Evolutionary conservation across 2,797 vertebrate genomes (phyloP), one percentile per base, ranked within the genome.

Genomic region (Neosilurus mollespiculum): DNA sequence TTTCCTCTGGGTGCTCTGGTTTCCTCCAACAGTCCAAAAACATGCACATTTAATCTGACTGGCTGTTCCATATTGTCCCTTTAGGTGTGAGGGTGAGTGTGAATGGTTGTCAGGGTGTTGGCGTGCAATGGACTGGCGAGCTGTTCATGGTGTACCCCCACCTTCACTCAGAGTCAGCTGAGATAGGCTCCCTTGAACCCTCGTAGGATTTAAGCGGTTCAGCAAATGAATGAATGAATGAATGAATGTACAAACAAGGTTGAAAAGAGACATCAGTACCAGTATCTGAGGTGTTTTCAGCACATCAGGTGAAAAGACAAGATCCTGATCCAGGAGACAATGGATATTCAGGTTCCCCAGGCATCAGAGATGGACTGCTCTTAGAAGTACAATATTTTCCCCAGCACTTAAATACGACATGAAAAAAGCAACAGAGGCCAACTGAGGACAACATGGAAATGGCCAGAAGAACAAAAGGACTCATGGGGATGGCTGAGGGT

Each of bases 361-460:
- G 9, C 16, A 69, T 43, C 18, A 26, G 26, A 58, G 26, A 56
- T 56, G 51, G 15, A 73, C 30, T 16, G 24, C 53, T 20, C 2
- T 16, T 58, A 34, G 3, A 75, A 34, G 16, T 58, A 58, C 9
- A 26, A 43, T n/a, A 24, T n/a, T 73, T 24, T n/a, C 18, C n/a
- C 51, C 49, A 72, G n/a, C 11, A 53, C 70, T 72, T 49, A 53
- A 53, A 22, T 69, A 16, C 10, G 34, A 70, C 20, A 43, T 30
- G 30, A 66, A 15, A 54, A 56, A 56, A 26, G 37, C 43, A 58
- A 61, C 15, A 73, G 30, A 56, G n/a, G 22, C 56, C 75, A 61
- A 77, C 30, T 43, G 24, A 77, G 58, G 20, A 77, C 30, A 76
- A 59, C 73, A 37, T 43, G 30, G 56, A 76, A 76, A 59, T 76